Evolutionary conservation across 2,113 vertebrate species (phyloP), one percentile per base, ranked within the genome.

Genomic region (Ovis aries): DNA sequence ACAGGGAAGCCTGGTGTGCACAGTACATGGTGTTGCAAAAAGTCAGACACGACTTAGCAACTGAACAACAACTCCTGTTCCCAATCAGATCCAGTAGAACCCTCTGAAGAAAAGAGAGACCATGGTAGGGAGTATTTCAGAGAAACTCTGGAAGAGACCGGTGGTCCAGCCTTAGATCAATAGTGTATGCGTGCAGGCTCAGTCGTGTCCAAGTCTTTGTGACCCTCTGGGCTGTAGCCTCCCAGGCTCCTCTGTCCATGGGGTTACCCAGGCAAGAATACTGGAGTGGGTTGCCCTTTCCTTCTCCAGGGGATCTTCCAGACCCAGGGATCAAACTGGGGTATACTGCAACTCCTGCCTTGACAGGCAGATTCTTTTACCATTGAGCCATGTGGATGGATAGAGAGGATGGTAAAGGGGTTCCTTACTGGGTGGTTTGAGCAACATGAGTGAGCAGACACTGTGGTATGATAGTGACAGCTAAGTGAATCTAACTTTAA

Each of bases 161-260:
- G 15, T 21, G 25, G 23, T 19, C 60, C 52, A 29, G 45, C 29
- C 77, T 27, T 14, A 27, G 57, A 3, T 2, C 1, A 2, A 29
- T 8, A 71, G 67, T 5, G 2, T 40, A 71, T 23, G n/a, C 0
- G 0, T 71, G 9, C n/a, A 71, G 67, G 67, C 19, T 71, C 9
- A 36, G 19, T 71, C 5, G 0, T 40, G 67, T 71, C 67, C 67
- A 71, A 6, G 1, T 40, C 19, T 71, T 71, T 71, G 67, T 71
- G 67, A 71, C 67, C 17, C n/a, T 40, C 3, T 40, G 67, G 67
- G 40, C 67, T 71, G 19, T 71, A 71, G 19, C n/a, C 4, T 12
- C 19, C 19, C 19, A 71, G 67, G n/a, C 10, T 71, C 19, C n/a
- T 71, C n/a, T 23, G 19, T 71, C 67, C 67, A 71, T 23, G 67